These are phyloP conservation scores for Pocillopora meandrina DNA, from an alignment of 92 coral and sea anemone genomes.

Conservation along the genomic window DNA sequence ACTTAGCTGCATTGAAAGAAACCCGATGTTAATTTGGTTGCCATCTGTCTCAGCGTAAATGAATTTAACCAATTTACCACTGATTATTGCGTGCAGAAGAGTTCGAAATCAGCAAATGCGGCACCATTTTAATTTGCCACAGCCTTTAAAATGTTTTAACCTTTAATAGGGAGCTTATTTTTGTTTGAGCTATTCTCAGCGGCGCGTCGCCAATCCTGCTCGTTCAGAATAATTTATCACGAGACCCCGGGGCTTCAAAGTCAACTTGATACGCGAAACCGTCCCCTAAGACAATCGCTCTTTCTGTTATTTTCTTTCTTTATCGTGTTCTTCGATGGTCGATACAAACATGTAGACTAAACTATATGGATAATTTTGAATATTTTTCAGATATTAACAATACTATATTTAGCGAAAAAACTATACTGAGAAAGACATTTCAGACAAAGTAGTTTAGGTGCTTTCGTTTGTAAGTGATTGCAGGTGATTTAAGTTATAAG, in stretches of 20 bases:
- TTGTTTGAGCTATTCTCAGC: not conserved
- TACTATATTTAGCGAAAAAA: too few relatives aligned
- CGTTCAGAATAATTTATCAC: not conserved
- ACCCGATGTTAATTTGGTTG: slow-evolving; percentile 13
- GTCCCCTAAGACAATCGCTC: not conserved
- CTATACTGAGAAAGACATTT: too few relatives aligned
- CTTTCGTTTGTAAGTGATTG: too few relatives aligned
- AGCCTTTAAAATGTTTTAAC: too few relatives aligned
- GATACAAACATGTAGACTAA: too few relatives aligned
- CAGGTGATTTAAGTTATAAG: too few relatives aligned
- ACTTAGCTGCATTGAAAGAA: slow-evolving; percentile 17
- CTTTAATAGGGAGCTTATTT: not conserved
- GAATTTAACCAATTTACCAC: not conserved
- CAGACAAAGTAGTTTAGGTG: too few relatives aligned
- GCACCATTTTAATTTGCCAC: not conserved
- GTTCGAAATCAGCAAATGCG: not conserved
- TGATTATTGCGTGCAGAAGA: not conserved
- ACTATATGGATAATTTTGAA: too few relatives aligned
- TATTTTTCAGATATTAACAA: too few relatives aligned
- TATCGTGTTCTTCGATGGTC: too few relatives aligned
- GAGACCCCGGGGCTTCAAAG: not conserved
- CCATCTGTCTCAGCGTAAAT: not conserved
- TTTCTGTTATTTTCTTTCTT: too few relatives aligned
- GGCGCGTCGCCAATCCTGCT: slow-evolving; percentile 10
- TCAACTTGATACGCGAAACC: not conserved